Percentiles rank a stretch among this genome's conserved stretches.
phyloP scores from a whole-genome alignment of 1,140 invertebrate genomes.

The Drosophila miranda region DNA sequence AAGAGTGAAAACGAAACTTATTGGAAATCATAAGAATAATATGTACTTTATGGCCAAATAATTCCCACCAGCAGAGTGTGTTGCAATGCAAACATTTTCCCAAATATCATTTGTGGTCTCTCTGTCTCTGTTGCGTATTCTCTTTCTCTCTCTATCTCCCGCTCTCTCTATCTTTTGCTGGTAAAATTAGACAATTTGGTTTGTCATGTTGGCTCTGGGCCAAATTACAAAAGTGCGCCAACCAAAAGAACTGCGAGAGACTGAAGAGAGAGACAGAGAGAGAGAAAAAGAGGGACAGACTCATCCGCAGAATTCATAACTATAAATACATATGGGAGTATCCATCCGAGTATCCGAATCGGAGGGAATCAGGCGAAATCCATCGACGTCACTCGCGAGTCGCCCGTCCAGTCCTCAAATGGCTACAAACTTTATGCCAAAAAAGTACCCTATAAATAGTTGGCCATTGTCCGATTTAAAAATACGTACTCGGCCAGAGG shows the following conservation, averaged over 20 bases:
- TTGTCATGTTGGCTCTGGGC: constrained; percentile 71
- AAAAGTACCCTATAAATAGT: constrained; percentile 62
- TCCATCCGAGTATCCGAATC: background rate
- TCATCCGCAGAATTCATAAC: constrained; percentile 55
- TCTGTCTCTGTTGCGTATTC: constrained; percentile 19
- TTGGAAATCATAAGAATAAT: constrained; percentile 8
- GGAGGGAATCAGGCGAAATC: constrained; percentile 37
- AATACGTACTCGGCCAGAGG: constrained; percentile 24
- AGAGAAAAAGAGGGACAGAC: background rate
- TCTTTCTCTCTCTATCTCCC: background rate
- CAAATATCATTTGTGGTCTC: constrained; percentile 38
- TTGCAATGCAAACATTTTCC: constrained; percentile 43
- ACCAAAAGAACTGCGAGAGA: constrained; percentile 33
- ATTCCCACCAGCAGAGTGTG: constrained; percentile 19
- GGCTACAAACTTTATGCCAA: constrained; percentile 60
- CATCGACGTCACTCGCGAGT: constrained; percentile 60
- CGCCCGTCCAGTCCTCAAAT: constrained; percentile 62
- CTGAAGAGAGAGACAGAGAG: constrained; percentile 5
- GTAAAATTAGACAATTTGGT: constrained; percentile 75
- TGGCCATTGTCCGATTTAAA: constrained; percentile 47
- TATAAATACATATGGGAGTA: constrained; percentile 41
- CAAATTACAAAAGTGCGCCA: constrained; percentile 65
- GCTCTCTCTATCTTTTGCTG: constrained; percentile 31
- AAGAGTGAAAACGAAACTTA: constrained; percentile 37
- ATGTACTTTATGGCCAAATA: constrained; percentile 20